Evolutionary conservation across 2,113 vertebrate genomes (phyloP).

Genomic region (Calypte anna): DNA sequence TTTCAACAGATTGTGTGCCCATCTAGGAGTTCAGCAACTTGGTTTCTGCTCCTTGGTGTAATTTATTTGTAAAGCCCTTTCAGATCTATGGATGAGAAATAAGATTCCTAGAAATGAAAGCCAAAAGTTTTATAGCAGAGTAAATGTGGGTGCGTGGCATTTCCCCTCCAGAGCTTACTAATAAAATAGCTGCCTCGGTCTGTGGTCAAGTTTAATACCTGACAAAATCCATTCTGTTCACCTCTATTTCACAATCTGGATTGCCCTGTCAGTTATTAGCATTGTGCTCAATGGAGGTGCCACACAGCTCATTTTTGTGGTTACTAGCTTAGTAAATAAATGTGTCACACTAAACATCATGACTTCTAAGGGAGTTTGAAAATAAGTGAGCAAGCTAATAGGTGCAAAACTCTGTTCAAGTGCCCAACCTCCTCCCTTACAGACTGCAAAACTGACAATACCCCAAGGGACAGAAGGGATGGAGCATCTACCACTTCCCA

Average conservation of each 20-base stretch:
- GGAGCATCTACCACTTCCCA: not conserved
- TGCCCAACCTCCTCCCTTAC: not conserved
- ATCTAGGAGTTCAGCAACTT: not conserved
- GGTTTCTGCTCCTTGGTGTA: not conserved
- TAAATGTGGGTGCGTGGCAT: constrained; percentile 41
- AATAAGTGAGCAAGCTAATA: constrained; percentile 30
- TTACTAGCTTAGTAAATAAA: constrained; percentile 63
- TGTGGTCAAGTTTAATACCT: constrained; percentile 65
- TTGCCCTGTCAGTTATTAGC: constrained; percentile 53
- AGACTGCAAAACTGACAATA: not conserved
- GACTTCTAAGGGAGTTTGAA: constrained; percentile 35
- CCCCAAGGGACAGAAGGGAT: not conserved
- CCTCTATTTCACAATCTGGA: constrained; percentile 47
- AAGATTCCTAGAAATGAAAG: constrained; percentile 30
- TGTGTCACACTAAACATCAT: constrained; percentile 47
- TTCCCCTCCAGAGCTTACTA: constrained; percentile 43
- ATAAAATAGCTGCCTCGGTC: constrained; percentile 23
- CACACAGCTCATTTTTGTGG: constrained; percentile 54
- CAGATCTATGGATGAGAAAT: not conserved
- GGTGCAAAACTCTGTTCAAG: constrained; percentile 3
- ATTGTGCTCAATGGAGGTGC: constrained; percentile 47
- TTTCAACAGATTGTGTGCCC: not conserved
- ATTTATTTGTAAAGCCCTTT: constrained; percentile 38
- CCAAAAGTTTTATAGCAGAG: not conserved
- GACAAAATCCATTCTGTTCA: constrained; percentile 48